Conservation (phyloP, 2,113 vertebrate genomes). For the Oncorhynchus gorbuscha region DNA sequence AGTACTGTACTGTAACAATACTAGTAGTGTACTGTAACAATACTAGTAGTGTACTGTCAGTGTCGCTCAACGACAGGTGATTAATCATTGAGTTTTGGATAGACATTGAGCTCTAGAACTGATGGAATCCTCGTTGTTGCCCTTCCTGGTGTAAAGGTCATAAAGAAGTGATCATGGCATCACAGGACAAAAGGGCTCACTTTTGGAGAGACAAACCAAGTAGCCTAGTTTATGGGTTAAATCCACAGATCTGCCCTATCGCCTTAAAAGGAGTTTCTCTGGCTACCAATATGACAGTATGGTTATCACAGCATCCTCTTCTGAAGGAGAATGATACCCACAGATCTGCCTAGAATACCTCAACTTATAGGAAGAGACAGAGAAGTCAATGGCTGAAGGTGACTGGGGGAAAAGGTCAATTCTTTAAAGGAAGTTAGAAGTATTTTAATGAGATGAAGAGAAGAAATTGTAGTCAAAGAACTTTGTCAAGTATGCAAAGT, state of each 20-base stretch:
- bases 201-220: conserved; percentile 1
- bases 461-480: conserved; percentile 35
- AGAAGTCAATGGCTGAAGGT: conserved; percentile 9
- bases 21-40: too few species aligned
- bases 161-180: background rate
- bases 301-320: conserved; percentile 33
- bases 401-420: conserved; percentile 8
- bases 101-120: background rate
- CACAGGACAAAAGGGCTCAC: too few species aligned
- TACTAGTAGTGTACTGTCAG: too few species aligned
- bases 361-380: too few species aligned
- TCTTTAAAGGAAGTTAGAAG: conserved; percentile 21
- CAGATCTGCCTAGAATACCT: background rate
- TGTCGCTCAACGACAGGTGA: background rate
- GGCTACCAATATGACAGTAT: conserved; percentile 56
- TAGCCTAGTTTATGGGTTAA: conserved; percentile 8
- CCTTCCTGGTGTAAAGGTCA: background rate
- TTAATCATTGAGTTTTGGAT: background rate
- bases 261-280: conserved; percentile 48
- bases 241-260: conserved; percentile 12
- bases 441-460: conserved; percentile 14
- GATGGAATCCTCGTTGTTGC: background rate
- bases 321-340: conserved; percentile 41
- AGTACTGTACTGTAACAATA: too few species aligned
- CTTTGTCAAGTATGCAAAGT: background rate